Conservation (phyloP, 2,113 vertebrate genomes). For the Paramormyrops kingsleyae region DNA sequence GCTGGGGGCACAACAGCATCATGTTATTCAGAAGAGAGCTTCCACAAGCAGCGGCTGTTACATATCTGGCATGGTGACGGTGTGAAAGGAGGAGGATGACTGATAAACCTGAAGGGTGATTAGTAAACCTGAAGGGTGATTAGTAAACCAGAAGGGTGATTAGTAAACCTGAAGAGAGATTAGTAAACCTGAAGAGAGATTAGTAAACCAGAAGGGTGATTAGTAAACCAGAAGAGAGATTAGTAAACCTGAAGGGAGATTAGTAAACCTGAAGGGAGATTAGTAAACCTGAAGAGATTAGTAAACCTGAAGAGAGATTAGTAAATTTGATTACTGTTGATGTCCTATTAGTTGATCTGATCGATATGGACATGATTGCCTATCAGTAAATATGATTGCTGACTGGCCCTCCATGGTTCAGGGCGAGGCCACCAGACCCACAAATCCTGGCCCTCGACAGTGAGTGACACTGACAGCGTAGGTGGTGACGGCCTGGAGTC, state of each 20-base stretch:
- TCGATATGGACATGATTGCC: neutral
- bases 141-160: neutral
- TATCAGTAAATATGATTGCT: neutral
- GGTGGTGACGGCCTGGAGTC: constrained; percentile 61
- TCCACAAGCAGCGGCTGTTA: neutral
- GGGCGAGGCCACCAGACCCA: constrained; percentile 35
- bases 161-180: neutral
- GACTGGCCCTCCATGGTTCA: neutral
- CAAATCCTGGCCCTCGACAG: constrained; percentile 82
- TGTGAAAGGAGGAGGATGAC: neutral
- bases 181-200: too few species aligned
- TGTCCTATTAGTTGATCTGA: neutral
- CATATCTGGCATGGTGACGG: neutral
- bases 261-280: too few species aligned
- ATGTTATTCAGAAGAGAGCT: neutral
- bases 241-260: too few species aligned
- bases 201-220: neutral
- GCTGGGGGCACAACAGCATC: neutral
- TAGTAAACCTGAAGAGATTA: too few species aligned
- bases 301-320: neutral
- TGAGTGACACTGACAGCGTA: constrained; percentile 62
- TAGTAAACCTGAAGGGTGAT: neutral
- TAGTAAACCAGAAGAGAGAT: neutral
- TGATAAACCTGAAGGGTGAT: neutral
- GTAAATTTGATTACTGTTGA: neutral